Percentiles rank a stretch among this genome's conserved stretches.
Conservation (phyloP, 2,797 vertebrate species). For the Siniperca scherzeri region DNA sequence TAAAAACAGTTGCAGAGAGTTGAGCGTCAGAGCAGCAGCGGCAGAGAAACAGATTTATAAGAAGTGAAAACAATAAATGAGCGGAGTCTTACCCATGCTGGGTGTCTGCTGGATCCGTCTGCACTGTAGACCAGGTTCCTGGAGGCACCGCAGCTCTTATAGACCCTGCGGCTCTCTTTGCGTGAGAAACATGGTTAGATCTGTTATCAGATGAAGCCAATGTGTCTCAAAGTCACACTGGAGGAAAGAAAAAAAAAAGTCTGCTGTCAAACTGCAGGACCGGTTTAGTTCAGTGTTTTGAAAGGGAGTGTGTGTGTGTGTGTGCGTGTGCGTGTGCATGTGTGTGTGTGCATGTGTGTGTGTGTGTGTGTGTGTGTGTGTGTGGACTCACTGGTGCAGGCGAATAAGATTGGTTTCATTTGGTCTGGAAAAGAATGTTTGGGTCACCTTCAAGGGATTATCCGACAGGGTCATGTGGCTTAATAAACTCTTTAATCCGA, state of each 20-base stretch:
- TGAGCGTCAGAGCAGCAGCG: background rate
- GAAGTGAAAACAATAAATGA: background rate
- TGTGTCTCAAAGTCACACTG: background rate
- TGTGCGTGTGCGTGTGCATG: slow-evolving; percentile 33
- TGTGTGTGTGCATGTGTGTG: slow-evolving; percentile 34
- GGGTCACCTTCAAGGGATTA: slow-evolving; percentile 71
- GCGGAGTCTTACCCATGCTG: slow-evolving; percentile 32
- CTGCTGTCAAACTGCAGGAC: slow-evolving; percentile 37
- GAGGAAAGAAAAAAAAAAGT: background rate
- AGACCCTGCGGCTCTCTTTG: slow-evolving; percentile 3
- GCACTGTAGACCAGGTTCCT: background rate
- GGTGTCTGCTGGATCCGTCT: slow-evolving; percentile 8
- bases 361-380: slow-evolving; percentile 21
- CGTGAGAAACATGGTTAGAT: slow-evolving; percentile 64
- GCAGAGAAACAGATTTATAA: background rate
- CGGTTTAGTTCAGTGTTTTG: slow-evolving; percentile 40
- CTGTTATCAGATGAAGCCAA: slow-evolving; percentile 28
- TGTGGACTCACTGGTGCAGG: slow-evolving; percentile 29
- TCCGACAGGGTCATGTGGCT: slow-evolving; percentile 50
- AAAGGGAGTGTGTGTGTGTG: slow-evolving; percentile 37
- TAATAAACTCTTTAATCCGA: slow-evolving; percentile 56
- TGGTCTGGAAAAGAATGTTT: slow-evolving; percentile 75
- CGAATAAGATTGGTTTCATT: slow-evolving; percentile 59
- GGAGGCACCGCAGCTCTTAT: slow-evolving; percentile 44
- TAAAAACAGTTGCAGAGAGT: too few relatives aligned